Evolutionary conservation across 2,888 invertebrate genomes (phyloP), one percentile per base, ranked within the genome.

Genomic region (Pheosia gnoma): DNA sequence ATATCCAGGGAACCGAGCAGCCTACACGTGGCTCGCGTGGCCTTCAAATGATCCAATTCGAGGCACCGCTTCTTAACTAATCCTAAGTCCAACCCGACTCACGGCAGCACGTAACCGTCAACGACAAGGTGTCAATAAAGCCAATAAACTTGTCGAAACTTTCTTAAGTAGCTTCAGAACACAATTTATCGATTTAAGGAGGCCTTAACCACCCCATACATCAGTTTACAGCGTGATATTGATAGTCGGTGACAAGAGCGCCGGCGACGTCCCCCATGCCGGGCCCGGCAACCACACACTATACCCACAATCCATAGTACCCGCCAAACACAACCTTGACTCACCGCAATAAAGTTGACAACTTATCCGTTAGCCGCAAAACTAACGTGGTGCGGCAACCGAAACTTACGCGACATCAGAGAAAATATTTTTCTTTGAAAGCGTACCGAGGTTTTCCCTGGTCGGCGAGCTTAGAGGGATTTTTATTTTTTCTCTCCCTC

Each of bases 131-230:
- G 89, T 89, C 91, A 91, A 91, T 90, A 87, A 87, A 88, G 82
- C 85, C 88, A 89, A 90, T 90, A 89, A 86, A 88, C 78, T 86
- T 79, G 78, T 83, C 82, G 73, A 71, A 90, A 91, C 84, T 90
- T 89, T 85, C 82, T 84, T 89, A 90, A 90, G 90, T 87, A 89
- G 85, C 81, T 80, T 73, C 80, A 79, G 83, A 90, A 89, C 86
- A 86, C 87, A 89, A 85, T 90, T 87, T 91, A 91, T 91, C 87
- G 91, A 91, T 91, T 91, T 86, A 83, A 87, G 85, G 71, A 80
- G 84, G 81, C 86, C 87, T 89, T 83, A 86, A 83, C 89, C 89
- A 91, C 91, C 91, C 90, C 80, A 88, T 88, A 89, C 84, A 88
- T 91, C 91, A 90, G 82, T 89, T 90, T 90, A 86, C 83, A 87